These are phyloP conservation scores for Corbicula japonica DNA, from an alignment of 2,888 invertebrate species.

Conservation along the genomic window DNA sequence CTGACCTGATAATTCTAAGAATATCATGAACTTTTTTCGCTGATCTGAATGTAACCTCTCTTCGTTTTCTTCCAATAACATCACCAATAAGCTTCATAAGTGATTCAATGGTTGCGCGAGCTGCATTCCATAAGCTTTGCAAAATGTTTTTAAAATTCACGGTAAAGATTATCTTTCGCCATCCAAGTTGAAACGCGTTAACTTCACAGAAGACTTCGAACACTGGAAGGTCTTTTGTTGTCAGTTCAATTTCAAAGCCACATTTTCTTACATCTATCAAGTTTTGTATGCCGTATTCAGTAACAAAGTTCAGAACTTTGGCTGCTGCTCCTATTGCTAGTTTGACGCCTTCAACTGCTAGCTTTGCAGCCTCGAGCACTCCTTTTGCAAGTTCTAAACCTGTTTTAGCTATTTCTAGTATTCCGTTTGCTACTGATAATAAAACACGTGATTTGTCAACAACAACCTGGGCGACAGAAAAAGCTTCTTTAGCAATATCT, in stretches of 20 bases:
- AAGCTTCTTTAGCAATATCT: conserved; percentile 46
- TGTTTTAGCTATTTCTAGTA: background rate
- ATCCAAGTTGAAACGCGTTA: conserved; percentile 50
- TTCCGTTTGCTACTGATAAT: conserved; percentile 21
- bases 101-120: conserved; percentile 35
- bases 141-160: conserved; percentile 49
- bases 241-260: conserved; percentile 53
- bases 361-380: background rate
- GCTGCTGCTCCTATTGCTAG: background rate
- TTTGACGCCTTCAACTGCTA: background rate
- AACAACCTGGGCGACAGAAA: too few species aligned
- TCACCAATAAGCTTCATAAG: conserved; percentile 1
- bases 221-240: conserved; percentile 39
- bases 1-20: conserved; percentile 22
- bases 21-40: conserved; percentile 24
- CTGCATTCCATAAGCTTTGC: conserved; percentile 52
- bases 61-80: conserved; percentile 14
- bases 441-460: conserved; percentile 61
- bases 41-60: conserved; percentile 26
- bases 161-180: conserved; percentile 29
- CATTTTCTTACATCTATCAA: conserved; percentile 57
- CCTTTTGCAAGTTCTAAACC: conserved; percentile 21
- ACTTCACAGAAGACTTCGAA: conserved; percentile 61
- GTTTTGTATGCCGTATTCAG: conserved; percentile 44
- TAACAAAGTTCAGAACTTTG: conserved; percentile 49